Evolutionary conservation across 2,797 vertebrate species (phyloP).

Genomic region (Gorsachius magnificus): DNA sequence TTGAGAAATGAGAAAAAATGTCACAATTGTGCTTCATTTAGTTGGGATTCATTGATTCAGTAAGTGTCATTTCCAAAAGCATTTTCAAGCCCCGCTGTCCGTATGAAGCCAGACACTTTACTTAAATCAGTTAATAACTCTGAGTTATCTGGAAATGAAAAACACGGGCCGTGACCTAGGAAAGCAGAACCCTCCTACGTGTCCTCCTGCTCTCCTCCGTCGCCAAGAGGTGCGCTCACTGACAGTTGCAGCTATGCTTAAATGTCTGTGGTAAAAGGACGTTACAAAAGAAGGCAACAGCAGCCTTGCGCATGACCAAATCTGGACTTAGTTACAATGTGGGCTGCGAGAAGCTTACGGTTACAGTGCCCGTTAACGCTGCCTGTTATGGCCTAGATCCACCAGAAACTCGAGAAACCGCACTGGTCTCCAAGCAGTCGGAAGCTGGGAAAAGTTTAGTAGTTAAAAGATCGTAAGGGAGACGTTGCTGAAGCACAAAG

Average conservation of each 20-base stretch:
- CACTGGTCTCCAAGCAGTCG: not conserved
- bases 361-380: not conserved
- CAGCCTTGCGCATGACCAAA: not conserved
- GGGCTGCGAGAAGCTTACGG: not conserved
- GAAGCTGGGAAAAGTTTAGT: not conserved
- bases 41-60: not conserved
- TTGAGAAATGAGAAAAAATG: not conserved
- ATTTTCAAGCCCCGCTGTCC: not conserved
- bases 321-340: not conserved
- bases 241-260: not conserved
- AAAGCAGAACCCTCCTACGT: not conserved
- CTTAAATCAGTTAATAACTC: not conserved
- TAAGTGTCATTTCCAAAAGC: slow-evolving; percentile 1
- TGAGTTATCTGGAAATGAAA: not conserved
- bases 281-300: not conserved
- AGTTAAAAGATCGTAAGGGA: not conserved
- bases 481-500: not conserved
- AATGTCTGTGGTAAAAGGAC: not conserved
- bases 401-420: not conserved
- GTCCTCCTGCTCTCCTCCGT: not conserved
- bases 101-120: not conserved
- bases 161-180: not conserved
- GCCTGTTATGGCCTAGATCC: not conserved
- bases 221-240: not conserved
- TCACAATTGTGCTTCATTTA: not conserved